Percentiles rank a stretch among this genome's conserved stretches.
phyloP scores from a whole-genome alignment of 2,888 invertebrate genomes.

The Thecocarcelia acutangulata region DNA sequence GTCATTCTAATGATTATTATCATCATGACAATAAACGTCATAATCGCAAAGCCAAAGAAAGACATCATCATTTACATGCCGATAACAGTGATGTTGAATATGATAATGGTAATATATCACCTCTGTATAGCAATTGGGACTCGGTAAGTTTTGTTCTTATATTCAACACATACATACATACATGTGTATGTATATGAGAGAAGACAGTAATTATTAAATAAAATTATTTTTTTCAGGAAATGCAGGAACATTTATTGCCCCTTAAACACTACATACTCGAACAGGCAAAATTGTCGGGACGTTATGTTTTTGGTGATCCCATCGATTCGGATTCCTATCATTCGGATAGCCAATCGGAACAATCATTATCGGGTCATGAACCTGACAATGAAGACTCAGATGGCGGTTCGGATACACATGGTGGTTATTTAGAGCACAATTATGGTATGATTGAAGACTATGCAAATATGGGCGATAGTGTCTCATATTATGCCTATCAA shows the following conservation, averaged over 20 bases:
- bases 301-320: slow-evolving; percentile 86
- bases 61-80: slow-evolving; percentile 74
- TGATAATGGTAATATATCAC: slow-evolving; percentile 84
- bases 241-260: slow-evolving; percentile 89
- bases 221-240: slow-evolving; percentile 76
- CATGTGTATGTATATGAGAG: no score
- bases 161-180: no score
- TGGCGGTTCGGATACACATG: slow-evolving; percentile 85
- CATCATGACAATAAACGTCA: slow-evolving; percentile 71
- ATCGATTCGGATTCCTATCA: slow-evolving; percentile 89
- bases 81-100: slow-evolving; percentile 82
- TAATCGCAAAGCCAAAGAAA: slow-evolving; percentile 74
- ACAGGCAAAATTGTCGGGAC: slow-evolving; percentile 87
- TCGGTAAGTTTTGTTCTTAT: slow-evolving; percentile 73
- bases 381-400: slow-evolving; percentile 90
- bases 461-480: slow-evolving; percentile 83
- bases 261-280: slow-evolving; percentile 94
- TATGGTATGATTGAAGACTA: slow-evolving; percentile 81
- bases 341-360: slow-evolving; percentile 88
- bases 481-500: slow-evolving; percentile 85
- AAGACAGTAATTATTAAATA: background rate
- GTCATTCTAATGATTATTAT: slow-evolving; percentile 72
- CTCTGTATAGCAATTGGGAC: slow-evolving; percentile 89
- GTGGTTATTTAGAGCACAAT: slow-evolving; percentile 85
- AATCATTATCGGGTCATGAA: slow-evolving; percentile 86